Percentiles rank a stretch among this genome's conserved stretches.
Conservation (phyloP, 1,140 invertebrate species). For the Probaryconus sp. region DNA sequence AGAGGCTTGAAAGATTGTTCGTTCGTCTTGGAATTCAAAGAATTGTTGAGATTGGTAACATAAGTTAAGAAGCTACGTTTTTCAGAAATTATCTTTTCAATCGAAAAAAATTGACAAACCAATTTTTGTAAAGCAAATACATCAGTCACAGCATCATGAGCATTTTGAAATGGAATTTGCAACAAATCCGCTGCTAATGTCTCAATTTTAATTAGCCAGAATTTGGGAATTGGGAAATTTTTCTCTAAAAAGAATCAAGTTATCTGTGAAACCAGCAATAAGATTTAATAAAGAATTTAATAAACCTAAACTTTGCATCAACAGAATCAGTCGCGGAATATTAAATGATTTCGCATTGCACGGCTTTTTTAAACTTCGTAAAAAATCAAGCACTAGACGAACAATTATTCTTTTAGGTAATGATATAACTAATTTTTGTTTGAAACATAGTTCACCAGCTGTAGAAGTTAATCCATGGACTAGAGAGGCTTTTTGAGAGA, state of each 20-base stretch:
- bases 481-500: constrained; percentile 4
- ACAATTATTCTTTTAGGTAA: neutral
- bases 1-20: neutral
- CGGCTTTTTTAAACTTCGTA: neutral
- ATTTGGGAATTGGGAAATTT: constrained; percentile 23
- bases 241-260: constrained; percentile 1
- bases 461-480: neutral
- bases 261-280: constrained; percentile 15
- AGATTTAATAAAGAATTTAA: constrained; percentile 11
- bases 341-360: constrained; percentile 25
- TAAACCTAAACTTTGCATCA: constrained; percentile 6
- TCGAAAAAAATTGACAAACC: no score
- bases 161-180: constrained; percentile 6
- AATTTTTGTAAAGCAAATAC: constrained; percentile 14
- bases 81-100: no score
- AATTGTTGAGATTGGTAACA: neutral
- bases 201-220: constrained; percentile 5
- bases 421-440: neutral
- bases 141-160: constrained; percentile 8
- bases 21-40: neutral
- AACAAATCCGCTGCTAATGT: constrained; percentile 4
- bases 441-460: constrained; percentile 10
- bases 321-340: constrained; percentile 19
- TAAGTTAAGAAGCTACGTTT: neutral
- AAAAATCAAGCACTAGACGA: neutral